Base-by-base conservation (phyloP, 2,888 invertebrate genomes). In the Trichopria drosophilae region DNA sequence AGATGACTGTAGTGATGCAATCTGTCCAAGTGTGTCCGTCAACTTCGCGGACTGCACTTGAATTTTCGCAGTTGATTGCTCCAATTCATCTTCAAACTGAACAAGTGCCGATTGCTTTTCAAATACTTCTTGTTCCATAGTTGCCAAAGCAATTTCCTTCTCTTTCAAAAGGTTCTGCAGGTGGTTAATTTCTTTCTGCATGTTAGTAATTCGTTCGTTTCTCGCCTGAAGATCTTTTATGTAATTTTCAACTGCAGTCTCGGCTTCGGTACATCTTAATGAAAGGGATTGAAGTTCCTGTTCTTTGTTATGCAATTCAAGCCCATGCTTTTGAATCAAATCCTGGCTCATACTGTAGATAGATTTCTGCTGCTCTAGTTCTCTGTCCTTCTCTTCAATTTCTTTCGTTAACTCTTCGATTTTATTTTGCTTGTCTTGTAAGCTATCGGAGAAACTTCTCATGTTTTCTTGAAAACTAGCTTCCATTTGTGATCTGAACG, bases 131-230 rank as follows among this genome's bases (percentile, higher is more conserved):
- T 37, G 5, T 57, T 77, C 71, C 57, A 76, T 72, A 19, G 67
- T 67, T 0, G 73, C 13, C 36, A 55, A 24, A 6, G 36, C 13
- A 9, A 53, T 53, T 75, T 71, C 59, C 73, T 58, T 76, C 3
- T 76, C 61, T 10, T 73, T 74, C 15, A 77, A 57, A 20, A 73
- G 71, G 46, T 77, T 73, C 73, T 62, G 79, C 77, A 67, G 78
- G 78, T 71, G 79, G 77, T 45, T 23, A 6, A 58, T 22, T 40
- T 67, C 60, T 19, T 57, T 51, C n/a, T 53, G 28, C 16, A 60
- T 55, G 9, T 35, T 35, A 1, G 60, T 55, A 1, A 63, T 41
- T 2, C 51, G 54, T 2, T 18, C 42, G 10, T 46, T 32, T 5
- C 35, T 57, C 7, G 24, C 40, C 34, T 39, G 51, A 13, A 62